These are phyloP conservation scores for Eupithecia pulchellata DNA, from an alignment of 2,888 invertebrate species.

Conservation along the genomic window DNA sequence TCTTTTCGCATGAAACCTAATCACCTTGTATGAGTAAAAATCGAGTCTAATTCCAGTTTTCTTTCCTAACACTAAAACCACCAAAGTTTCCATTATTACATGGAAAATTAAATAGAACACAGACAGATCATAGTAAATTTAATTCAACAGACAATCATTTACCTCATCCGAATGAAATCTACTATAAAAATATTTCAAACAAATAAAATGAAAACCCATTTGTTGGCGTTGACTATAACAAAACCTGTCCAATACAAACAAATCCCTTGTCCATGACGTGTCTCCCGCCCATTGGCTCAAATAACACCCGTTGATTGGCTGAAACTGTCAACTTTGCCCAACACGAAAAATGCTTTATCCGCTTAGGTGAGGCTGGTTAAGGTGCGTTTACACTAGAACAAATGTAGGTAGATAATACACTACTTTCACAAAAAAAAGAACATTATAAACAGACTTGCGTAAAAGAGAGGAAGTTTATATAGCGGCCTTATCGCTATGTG, in stretches of 20 bases:
- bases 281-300: not conserved
- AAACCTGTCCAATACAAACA: not conserved
- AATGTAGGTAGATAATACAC: not conserved
- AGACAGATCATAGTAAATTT: not conserved
- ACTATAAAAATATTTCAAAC: not conserved
- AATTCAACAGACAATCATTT: not conserved
- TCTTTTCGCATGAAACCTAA: too few relatives aligned
- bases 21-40: too few relatives aligned
- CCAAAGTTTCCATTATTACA: too few relatives aligned
- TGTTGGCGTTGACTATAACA: not conserved
- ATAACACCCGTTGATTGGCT: constrained; percentile 48
- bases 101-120: too few relatives aligned
- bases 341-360: constrained; percentile 44
- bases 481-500: too few relatives aligned
- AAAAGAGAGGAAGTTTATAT: too few relatives aligned
- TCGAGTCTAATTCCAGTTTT: too few relatives aligned
- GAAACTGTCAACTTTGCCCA: constrained; percentile 42
- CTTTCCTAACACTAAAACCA: too few relatives aligned
- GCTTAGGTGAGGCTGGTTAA: constrained; percentile 19
- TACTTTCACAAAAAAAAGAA: too few relatives aligned
- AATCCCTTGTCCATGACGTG: not conserved
- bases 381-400: not conserved
- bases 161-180: not conserved
- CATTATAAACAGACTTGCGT: too few relatives aligned
- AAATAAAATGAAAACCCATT: not conserved